A percentile compares a stretch with the other conserved stretches of the same genome.
Conservation (phyloP, 2,113 vertebrate species). For the Prunella himalayana region DNA sequence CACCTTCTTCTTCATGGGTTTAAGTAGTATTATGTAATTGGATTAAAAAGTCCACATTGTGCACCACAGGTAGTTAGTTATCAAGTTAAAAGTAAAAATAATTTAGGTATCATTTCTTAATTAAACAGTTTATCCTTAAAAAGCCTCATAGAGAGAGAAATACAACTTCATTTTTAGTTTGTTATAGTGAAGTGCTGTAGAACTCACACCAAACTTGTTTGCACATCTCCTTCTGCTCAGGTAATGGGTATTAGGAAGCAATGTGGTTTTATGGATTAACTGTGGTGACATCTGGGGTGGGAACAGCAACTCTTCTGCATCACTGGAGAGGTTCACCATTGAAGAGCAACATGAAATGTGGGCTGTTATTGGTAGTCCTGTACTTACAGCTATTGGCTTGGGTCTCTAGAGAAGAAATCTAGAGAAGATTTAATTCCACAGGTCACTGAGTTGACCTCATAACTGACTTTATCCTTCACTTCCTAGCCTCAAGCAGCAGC, state of each 20-base stretch:
- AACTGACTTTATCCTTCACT: background rate
- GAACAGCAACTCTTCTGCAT: background rate
- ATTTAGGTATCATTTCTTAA: background rate
- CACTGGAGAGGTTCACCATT: background rate
- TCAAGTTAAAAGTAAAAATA: background rate
- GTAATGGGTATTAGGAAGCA: background rate
- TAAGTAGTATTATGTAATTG: background rate
- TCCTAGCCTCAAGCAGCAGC: background rate
- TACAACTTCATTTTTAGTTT: background rate
- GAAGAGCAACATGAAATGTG: background rate
- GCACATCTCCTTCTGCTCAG: background rate
- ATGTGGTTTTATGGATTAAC: background rate
- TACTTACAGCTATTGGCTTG: background rate
- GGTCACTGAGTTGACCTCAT: background rate
- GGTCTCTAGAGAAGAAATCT: background rate
- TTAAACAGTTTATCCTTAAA: background rate
- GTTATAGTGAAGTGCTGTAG: background rate
- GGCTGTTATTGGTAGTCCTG: background rate
- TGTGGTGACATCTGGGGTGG: background rate
- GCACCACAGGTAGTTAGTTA: background rate
- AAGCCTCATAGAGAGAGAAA: background rate
- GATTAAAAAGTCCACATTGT: background rate
- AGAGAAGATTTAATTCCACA: background rate
- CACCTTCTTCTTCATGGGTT: background rate
- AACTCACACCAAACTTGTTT: background rate